Conservation (phyloP, 1,140 invertebrate species). For the Rhyacophila brunnea region DNA sequence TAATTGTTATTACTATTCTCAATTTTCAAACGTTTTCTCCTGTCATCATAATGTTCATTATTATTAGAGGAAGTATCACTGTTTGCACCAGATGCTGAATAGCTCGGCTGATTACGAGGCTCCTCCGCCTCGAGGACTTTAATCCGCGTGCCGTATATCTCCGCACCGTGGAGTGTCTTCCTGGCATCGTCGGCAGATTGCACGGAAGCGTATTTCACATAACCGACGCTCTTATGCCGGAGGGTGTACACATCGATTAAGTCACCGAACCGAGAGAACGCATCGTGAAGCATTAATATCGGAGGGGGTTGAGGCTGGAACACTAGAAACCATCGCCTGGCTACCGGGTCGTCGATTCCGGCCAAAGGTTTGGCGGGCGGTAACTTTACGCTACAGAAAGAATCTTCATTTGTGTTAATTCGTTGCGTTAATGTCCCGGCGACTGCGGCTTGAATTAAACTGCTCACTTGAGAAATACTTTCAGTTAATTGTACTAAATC, state of each 20-base stretch:
- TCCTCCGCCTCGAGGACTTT: slow-evolving; percentile 92
- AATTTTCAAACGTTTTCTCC: slow-evolving; percentile 32
- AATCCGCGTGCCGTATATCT: slow-evolving; percentile 76
- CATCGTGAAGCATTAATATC: slow-evolving; percentile 77
- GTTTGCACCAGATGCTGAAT: not conserved
- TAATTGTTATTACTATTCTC: slow-evolving; percentile 1
- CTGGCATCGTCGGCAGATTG: slow-evolving; percentile 79
- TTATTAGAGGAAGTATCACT: slow-evolving; percentile 15
- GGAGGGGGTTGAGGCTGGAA: slow-evolving; percentile 79
- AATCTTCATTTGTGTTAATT: slow-evolving; percentile 38
- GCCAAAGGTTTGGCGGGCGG: slow-evolving; percentile 72
- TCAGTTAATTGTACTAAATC: slow-evolving; percentile 65
- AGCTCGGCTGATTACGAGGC: slow-evolving; percentile 6
- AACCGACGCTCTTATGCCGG: slow-evolving; percentile 87
- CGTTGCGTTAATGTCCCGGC: slow-evolving; percentile 17
- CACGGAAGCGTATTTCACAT: slow-evolving; percentile 81
- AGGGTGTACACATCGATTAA: slow-evolving; percentile 89
- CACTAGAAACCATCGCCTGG: slow-evolving; percentile 67
- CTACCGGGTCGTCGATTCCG: slow-evolving; percentile 62
- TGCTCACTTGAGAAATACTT: slow-evolving; percentile 69
- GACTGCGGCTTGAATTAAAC: slow-evolving; percentile 66
- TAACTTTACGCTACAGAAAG: slow-evolving; percentile 63
- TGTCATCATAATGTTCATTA: slow-evolving; percentile 26
- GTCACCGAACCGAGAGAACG: slow-evolving; percentile 90
- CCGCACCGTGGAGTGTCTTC: slow-evolving; percentile 77